phyloP scores from a whole-genome alignment of 2,888 invertebrate genomes.

The Agrotis segetum region DNA sequence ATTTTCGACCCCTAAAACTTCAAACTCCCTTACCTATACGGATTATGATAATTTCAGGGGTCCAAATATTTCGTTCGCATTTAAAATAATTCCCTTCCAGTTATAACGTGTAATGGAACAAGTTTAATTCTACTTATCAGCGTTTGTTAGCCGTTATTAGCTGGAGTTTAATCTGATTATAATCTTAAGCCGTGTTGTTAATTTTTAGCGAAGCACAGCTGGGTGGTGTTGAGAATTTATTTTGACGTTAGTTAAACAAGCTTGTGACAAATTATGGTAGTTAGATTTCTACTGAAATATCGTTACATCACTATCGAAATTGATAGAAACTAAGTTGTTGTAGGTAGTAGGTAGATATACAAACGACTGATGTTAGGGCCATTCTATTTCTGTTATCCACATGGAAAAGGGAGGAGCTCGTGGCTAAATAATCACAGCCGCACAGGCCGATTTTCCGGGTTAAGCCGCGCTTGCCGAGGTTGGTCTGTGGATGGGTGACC shows the following conservation, averaged over 20 bases:
- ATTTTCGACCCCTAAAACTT: conserved; percentile 20
- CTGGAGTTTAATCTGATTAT: conserved; percentile 60
- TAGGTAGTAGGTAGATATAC: no score
- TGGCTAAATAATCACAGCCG: no score
- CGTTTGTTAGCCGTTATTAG: conserved; percentile 68
- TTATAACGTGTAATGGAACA: conserved; percentile 77
- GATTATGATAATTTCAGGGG: conserved; percentile 85
- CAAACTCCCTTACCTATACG: conserved; percentile 61
- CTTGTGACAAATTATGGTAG: not conserved
- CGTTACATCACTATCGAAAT: not conserved
- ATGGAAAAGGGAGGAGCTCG: no score
- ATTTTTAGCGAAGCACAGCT: conserved; percentile 8
- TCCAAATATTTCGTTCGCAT: conserved; percentile 84
- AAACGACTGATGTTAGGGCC: not conserved
- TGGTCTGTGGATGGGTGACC: no score
- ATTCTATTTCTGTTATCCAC: not conserved
- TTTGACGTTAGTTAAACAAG: not conserved
- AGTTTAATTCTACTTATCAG: conserved; percentile 79
- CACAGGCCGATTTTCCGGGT: no score
- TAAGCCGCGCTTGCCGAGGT: no score
- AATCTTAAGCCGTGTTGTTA: conserved; percentile 18
- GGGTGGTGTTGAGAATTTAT: not conserved
- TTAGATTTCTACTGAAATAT: not conserved
- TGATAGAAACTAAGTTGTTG: not conserved
- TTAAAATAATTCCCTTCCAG: conserved; percentile 83